These are phyloP conservation scores for Plestiodon gilberti DNA, from an alignment of 2,113 vertebrate genomes.

Conservation along the genomic window DNA sequence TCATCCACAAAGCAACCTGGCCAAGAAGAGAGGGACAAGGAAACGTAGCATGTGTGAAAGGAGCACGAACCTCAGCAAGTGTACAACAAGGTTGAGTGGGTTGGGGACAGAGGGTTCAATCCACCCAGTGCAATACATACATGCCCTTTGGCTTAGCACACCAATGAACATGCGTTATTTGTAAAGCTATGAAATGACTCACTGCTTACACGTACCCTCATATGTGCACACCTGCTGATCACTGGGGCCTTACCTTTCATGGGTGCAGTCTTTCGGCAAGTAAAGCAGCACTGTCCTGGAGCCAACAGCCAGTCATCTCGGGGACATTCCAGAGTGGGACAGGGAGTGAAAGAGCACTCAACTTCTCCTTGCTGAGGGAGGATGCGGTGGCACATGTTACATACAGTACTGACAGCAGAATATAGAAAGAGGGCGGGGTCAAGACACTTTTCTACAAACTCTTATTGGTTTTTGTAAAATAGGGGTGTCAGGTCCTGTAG, in stretches of 20 bases:
- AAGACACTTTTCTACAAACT: neutral
- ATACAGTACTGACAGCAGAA: fast-evolving
- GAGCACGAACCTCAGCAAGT: neutral
- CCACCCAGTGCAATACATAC: neutral
- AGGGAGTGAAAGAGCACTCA: conserved; percentile 79
- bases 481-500: neutral
- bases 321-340: conserved; percentile 75
- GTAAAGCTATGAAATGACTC: neutral
- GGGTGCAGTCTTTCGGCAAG: conserved; percentile 68
- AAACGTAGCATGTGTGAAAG: neutral
- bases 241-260: conserved; percentile 62
- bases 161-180: neutral
- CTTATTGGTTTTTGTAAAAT: neutral
- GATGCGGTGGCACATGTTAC: fast-evolving
- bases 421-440: neutral
- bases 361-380: conserved; percentile 74
- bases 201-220: neutral
- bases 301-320: conserved; percentile 75
- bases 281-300: conserved; percentile 78
- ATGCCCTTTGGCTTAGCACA: neutral
- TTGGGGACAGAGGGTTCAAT: neutral
- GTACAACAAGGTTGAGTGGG: neutral
- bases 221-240: no score
- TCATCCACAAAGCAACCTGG: conserved; percentile 83
- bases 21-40: neutral